These are phyloP conservation scores for Molanna angustata DNA, from an alignment of 2,888 invertebrate genomes.

Conservation along the genomic window DNA sequence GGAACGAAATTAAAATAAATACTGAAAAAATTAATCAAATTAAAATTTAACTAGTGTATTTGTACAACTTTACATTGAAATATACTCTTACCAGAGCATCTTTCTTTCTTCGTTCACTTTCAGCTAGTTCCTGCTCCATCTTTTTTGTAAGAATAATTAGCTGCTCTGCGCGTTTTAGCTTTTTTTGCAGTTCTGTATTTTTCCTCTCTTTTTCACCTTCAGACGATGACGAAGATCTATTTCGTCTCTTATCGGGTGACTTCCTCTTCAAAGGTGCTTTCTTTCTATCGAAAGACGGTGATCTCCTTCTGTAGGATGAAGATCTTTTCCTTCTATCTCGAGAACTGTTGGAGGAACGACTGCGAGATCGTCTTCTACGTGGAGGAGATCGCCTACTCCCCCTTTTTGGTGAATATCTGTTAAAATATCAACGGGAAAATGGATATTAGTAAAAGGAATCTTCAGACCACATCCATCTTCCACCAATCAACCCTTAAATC, in stretches of 20 bases:
- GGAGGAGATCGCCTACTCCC: slow-evolving; percentile 8
- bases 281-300: slow-evolving; percentile 40
- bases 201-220: slow-evolving; percentile 24
- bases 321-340: slow-evolving; percentile 37
- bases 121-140: slow-evolving; percentile 57
- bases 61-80: background rate
- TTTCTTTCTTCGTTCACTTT: slow-evolving; percentile 51
- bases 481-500: too few relatives aligned
- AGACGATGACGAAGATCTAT: slow-evolving; percentile 19
- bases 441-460: too few relatives aligned
- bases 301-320: slow-evolving; percentile 35
- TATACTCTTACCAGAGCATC: slow-evolving; percentile 30
- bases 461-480: too few relatives aligned
- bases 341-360: slow-evolving; percentile 35
- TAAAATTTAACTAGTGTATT: too few relatives aligned
- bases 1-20: too few relatives aligned
- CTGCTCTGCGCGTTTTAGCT: slow-evolving; percentile 49
- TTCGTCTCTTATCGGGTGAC: slow-evolving; percentile 33
- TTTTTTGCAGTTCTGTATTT: slow-evolving; percentile 42
- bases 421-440: too few relatives aligned
- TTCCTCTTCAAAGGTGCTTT: slow-evolving; percentile 35
- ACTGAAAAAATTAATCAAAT: too few relatives aligned
- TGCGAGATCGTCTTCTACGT: slow-evolving; percentile 37
- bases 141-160: slow-evolving; percentile 56
- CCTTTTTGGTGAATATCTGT: slow-evolving; percentile 2